Evolutionary conservation across 1,140 invertebrate genomes (phyloP).

Genomic region (Mycetomoellerius zeteki): DNA sequence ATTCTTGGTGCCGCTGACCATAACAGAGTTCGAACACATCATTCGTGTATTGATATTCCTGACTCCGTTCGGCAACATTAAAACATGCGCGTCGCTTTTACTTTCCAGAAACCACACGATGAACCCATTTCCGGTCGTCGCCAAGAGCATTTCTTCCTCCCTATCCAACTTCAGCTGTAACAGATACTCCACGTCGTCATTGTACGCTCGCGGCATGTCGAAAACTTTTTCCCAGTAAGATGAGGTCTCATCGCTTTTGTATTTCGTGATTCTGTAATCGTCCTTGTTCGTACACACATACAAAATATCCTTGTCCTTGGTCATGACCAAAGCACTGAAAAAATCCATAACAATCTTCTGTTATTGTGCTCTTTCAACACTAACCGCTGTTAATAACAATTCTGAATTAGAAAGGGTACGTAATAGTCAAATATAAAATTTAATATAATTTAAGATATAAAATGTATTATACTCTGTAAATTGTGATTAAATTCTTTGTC

Average conservation of each 20-base stretch:
- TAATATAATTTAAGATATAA: too few species aligned
- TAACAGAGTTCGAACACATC: conserved; percentile 95
- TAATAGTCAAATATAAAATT: too few species aligned
- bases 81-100: conserved; percentile 88
- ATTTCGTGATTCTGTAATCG: conserved; percentile 88
- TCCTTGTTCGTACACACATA: conserved; percentile 89
- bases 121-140: conserved; percentile 95
- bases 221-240: conserved; percentile 89
- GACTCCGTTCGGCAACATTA: conserved; percentile 95
- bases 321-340: conserved; percentile 90
- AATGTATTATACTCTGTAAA: too few species aligned
- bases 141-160: conserved; percentile 93
- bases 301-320: conserved; percentile 87
- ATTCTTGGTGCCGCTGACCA: conserved; percentile 95
- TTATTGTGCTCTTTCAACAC: conserved; percentile 73
- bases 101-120: conserved; percentile 90
- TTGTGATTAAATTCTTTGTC: too few species aligned
- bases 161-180: conserved; percentile 94
- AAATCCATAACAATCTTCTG: conserved; percentile 45
- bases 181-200: conserved; percentile 91
- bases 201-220: conserved; percentile 89
- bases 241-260: conserved; percentile 86
- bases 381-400: neutral
- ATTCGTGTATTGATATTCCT: conserved; percentile 97
- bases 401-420: too few species aligned